These are phyloP conservation scores for Drosophila longiperda DNA, from an alignment of 2,888 invertebrate species.

Conservation along the genomic window DNA sequence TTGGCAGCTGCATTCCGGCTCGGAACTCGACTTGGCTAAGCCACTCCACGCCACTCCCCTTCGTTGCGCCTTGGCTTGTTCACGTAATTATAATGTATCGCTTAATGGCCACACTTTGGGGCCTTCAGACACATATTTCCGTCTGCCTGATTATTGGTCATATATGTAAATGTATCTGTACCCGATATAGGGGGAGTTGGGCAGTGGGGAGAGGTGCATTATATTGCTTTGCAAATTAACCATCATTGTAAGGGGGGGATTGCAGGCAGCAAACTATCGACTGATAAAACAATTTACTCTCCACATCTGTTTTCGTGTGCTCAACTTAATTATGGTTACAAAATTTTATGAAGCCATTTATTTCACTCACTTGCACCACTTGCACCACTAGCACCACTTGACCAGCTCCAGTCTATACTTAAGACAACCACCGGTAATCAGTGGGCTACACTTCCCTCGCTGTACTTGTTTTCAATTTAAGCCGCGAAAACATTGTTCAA, in stretches of 20 bases:
- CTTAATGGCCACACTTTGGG: conserved; percentile 75
- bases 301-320: conserved; percentile 47
- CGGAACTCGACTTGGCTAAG: conserved; percentile 30
- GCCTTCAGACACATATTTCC: conserved; percentile 45
- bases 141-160: conserved; percentile 50
- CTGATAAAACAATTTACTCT: conserved; percentile 72
- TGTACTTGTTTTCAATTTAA: conserved; percentile 69
- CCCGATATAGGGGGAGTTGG: conserved; percentile 4
- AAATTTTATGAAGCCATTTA: conserved; percentile 82
- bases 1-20: conserved; percentile 53
- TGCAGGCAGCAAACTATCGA: conserved; percentile 43
- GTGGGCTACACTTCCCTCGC: conserved; percentile 30
- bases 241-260: conserved; percentile 8
- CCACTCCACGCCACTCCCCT: conserved; percentile 10
- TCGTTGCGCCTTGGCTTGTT: conserved; percentile 52
- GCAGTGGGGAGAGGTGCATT: background rate
- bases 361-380: conserved; percentile 77
- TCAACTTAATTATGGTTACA: conserved; percentile 73
- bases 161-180: conserved; percentile 34
- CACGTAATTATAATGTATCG: conserved; percentile 73
- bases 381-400: conserved; percentile 8
- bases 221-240: background rate
- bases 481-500: conserved; percentile 1
- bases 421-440: conserved; percentile 48
- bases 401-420: conserved; percentile 22